These are phyloP conservation scores for Micromussa lordhowensis DNA, from an alignment of 92 coral and sea anemone species.

Conservation along the genomic window DNA sequence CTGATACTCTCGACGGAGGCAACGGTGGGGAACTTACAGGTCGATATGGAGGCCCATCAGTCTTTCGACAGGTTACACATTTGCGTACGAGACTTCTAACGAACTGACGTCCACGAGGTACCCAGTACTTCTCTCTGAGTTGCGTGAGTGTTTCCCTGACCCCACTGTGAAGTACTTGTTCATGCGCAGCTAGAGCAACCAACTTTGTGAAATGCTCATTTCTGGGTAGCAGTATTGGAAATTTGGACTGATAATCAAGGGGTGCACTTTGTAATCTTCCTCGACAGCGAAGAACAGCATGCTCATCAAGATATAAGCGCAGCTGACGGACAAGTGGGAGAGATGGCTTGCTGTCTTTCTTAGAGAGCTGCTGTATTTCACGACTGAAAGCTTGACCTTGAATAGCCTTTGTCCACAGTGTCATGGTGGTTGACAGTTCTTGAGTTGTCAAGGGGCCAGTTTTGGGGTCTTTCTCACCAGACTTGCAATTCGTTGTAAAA, in stretches of 20 bases:
- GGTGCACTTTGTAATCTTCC: constrained; percentile 26
- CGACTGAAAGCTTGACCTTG: no score
- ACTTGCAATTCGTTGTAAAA: constrained; percentile 34
- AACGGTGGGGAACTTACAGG: constrained; percentile 20
- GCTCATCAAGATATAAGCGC: constrained; percentile 16
- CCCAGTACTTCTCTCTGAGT: constrained; percentile 53
- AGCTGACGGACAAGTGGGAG: constrained; percentile 39
- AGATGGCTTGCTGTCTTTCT: neutral
- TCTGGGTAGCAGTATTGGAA: constrained; percentile 46
- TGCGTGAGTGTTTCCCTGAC: constrained; percentile 53
- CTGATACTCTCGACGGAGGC: constrained; percentile 41
- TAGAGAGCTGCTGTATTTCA: constrained; percentile 31
- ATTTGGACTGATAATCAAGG: constrained; percentile 18
- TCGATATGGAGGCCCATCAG: constrained; percentile 32
- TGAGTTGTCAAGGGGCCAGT: neutral
- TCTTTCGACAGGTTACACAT: constrained; percentile 58
- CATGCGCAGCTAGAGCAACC: constrained; percentile 31
- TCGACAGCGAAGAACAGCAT: constrained; percentile 22
- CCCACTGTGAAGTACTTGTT: constrained; percentile 49
- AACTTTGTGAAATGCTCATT: constrained; percentile 31
- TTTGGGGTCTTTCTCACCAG: constrained; percentile 34
- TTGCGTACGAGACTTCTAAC: constrained; percentile 47
- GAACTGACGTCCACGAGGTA: constrained; percentile 46
- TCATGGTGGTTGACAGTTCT: no score
- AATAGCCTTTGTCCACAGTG: no score